These are phyloP conservation scores for Papilio dardanus DNA, from an alignment of 1,140 invertebrate species.

Conservation along the genomic window DNA sequence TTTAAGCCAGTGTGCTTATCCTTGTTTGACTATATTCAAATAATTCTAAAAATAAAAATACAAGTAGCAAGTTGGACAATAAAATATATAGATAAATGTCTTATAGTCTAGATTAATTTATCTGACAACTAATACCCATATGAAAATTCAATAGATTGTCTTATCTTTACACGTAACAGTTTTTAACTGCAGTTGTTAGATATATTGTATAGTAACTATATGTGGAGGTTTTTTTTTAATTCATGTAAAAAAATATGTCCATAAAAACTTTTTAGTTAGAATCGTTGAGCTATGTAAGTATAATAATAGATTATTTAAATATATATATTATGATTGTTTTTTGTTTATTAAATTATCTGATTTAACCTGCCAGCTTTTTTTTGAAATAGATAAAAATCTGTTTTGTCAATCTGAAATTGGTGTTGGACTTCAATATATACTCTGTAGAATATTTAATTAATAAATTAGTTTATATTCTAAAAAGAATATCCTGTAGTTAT, in stretches of 20 bases:
- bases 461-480: too few species aligned
- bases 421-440: too few species aligned
- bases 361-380: too few species aligned
- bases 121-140: conserved; percentile 26
- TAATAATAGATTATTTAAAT: not conserved
- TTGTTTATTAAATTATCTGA: too few species aligned
- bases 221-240: not conserved
- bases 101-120: conserved; percentile 34
- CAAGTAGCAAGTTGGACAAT: conserved; percentile 33
- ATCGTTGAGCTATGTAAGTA: not conserved
- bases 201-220: not conserved
- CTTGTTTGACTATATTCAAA: not conserved
- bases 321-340: too few species aligned
- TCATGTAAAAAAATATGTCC: not conserved
- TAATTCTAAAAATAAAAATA: conserved; percentile 5
- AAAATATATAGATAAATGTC: conserved; percentile 30
- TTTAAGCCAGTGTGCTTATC: too few species aligned
- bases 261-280: not conserved
- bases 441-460: too few species aligned
- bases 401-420: too few species aligned
- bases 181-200: not conserved
- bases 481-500: too few species aligned
- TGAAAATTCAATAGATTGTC: conserved; percentile 20
- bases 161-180: conserved; percentile 21
- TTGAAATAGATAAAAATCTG: too few species aligned